These are phyloP conservation scores for Arothron firmamentum DNA, from an alignment of 2,113 vertebrate genomes.

Conservation along the genomic window DNA sequence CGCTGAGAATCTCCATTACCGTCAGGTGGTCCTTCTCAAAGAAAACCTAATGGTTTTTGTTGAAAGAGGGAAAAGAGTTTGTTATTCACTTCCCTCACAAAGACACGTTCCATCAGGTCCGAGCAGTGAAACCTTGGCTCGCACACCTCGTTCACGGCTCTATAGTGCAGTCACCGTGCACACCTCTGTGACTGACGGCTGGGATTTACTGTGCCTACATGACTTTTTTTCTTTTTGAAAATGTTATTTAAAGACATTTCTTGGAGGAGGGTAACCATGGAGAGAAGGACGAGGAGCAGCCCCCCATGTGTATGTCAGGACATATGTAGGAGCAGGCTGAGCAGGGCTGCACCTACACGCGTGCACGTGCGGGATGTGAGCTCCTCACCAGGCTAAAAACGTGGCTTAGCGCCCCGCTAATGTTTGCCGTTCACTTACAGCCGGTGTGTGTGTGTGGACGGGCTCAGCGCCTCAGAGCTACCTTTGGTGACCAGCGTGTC, in stretches of 20 bases:
- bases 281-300: too few species aligned
- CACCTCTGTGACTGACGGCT: constrained; percentile 15
- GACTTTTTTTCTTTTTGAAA: constrained; percentile 7
- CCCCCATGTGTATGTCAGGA: constrained; percentile 34
- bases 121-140: constrained; percentile 13
- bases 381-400: constrained; percentile 44
- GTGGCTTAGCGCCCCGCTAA: constrained; percentile 64
- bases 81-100: constrained; percentile 38
- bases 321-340: constrained; percentile 48
- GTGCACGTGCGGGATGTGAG: constrained; percentile 41
- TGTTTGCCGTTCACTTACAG: constrained; percentile 59
- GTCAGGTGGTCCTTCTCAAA: constrained; percentile 46
- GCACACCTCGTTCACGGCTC: constrained; percentile 13
- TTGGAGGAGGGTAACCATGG: constrained; percentile 16
- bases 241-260: constrained; percentile 34
- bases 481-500: constrained; percentile 94
- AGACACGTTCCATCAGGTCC: constrained; percentile 33
- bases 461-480: constrained; percentile 50
- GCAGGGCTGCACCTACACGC: constrained; percentile 35
- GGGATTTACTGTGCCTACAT: not conserved
- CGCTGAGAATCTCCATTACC: constrained; percentile 47
- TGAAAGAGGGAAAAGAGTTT: constrained; percentile 38
- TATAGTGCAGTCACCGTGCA: not conserved
- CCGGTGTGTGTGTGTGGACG: constrained; percentile 46
- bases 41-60: constrained; percentile 43